These are phyloP conservation scores for Ephestia elutella DNA, from an alignment of 1,140 invertebrate genomes.

Conservation along the genomic window DNA sequence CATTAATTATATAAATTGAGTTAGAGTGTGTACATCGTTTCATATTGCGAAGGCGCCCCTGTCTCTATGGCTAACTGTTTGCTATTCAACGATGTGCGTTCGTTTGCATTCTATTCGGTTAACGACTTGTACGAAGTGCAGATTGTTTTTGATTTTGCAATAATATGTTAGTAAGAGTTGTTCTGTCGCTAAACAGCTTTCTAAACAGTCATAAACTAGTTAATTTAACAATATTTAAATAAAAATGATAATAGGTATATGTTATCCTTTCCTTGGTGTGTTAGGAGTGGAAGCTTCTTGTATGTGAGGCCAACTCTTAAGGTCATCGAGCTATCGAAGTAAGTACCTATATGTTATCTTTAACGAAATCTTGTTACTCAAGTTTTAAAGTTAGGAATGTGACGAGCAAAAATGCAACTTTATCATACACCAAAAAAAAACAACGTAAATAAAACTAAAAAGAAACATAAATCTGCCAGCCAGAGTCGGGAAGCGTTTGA, in stretches of 20 bases:
- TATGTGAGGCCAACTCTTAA: too few relatives aligned
- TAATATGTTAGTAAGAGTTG: background rate
- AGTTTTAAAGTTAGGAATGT: background rate
- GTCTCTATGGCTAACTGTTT: background rate
- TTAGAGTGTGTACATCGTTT: conserved; percentile 63
- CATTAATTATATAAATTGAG: conserved; percentile 69
- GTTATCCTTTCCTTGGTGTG: too few relatives aligned
- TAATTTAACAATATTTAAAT: too few relatives aligned
- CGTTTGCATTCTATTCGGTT: conserved; percentile 4
- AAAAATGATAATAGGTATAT: too few relatives aligned
- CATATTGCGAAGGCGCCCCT: conserved; percentile 19
- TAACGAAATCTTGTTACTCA: too few relatives aligned
- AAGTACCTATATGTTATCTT: too few relatives aligned
- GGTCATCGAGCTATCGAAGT: too few relatives aligned
- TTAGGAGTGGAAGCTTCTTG: too few relatives aligned
- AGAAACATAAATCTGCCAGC: background rate
- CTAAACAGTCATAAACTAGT: too few relatives aligned
- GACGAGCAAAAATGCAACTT: conserved; percentile 2
- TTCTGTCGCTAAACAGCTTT: too few relatives aligned
- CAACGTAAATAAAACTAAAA: conserved; percentile 6
- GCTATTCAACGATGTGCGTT: background rate
- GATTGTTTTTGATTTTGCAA: background rate
- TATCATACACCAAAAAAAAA: background rate
- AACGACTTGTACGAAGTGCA: background rate
- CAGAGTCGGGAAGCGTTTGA: conserved; percentile 19